A percentile compares a stretch with the other conserved stretches of the same genome.
Conservation (phyloP, 2,888 invertebrate genomes). For the Mechanitis mazaeus region DNA sequence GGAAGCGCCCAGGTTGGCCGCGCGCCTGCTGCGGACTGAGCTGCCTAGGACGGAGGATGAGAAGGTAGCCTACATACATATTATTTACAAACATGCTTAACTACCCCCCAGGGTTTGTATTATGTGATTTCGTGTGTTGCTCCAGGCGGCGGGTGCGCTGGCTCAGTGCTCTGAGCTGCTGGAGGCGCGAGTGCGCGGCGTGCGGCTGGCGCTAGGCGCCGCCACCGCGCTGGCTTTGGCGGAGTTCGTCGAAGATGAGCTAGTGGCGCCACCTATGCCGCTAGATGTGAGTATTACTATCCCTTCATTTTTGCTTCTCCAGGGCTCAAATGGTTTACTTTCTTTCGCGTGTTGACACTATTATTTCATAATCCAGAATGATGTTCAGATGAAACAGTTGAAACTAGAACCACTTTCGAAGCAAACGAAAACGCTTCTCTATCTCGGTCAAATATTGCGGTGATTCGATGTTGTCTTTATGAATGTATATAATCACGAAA, state of each 20-base stretch:
- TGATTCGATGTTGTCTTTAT: no score
- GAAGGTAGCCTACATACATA: constrained; percentile 40
- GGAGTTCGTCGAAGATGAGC: constrained; percentile 92
- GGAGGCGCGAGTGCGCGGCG: constrained; percentile 80
- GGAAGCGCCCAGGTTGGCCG: constrained; percentile 51
- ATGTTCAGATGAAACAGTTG: no score
- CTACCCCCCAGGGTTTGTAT: no score
- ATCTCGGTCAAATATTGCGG: no score
- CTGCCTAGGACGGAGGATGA: constrained; percentile 48
- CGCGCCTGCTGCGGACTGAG: constrained; percentile 50
- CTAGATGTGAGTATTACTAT: constrained; percentile 78
- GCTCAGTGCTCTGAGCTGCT: constrained; percentile 71
- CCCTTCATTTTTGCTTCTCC: no score
- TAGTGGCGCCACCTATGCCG: constrained; percentile 87
- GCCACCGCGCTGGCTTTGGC: constrained; percentile 88
- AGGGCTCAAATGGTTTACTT: no score
- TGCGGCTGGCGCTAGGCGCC: constrained; percentile 84
- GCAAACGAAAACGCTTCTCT: no score
- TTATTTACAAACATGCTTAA: neutral
- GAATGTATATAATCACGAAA: no score
- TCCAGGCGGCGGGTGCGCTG: constrained; percentile 34
- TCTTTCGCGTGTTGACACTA: no score
- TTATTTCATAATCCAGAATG: no score
- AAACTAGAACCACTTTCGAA: no score
- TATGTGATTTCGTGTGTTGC: no score